These are phyloP conservation scores for Cephus runcator DNA, from an alignment of 2,888 invertebrate species.

Conservation along the genomic window DNA sequence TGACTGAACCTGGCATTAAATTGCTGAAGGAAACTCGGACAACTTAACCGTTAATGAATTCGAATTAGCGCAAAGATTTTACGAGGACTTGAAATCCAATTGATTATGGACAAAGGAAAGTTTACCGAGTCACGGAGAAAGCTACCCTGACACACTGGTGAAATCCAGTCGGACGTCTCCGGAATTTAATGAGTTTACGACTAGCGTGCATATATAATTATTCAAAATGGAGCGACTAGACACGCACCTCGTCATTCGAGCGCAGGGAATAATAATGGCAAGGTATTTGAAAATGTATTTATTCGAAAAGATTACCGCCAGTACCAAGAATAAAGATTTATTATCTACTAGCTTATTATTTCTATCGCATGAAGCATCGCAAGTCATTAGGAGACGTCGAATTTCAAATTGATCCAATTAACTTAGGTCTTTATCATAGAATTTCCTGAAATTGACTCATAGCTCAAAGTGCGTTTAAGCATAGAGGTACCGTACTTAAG, in stretches of 20 bases:
- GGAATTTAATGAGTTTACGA: slow-evolving; percentile 47
- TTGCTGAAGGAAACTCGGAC: neutral
- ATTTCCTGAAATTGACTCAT: neutral
- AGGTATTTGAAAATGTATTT: neutral
- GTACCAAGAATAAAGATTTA: neutral
- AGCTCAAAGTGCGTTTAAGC: neutral
- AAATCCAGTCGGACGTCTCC: slow-evolving; percentile 36
- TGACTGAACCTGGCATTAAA: neutral
- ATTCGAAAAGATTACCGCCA: neutral
- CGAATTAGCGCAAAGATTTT: neutral
- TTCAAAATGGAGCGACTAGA: neutral
- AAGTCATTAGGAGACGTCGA: neutral
- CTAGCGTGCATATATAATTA: slow-evolving; percentile 10
- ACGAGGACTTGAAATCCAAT: neutral
- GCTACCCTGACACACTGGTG: neutral
- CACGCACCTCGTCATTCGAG: neutral
- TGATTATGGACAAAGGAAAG: neutral
- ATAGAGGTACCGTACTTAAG: neutral
- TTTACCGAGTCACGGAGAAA: neutral
- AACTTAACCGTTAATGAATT: neutral
- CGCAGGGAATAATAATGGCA: neutral
- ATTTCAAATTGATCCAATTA: neutral
- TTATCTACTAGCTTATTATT: neutral
- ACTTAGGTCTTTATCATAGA: neutral
- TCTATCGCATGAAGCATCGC: neutral